Evolutionary conservation across 2,797 vertebrate genomes (phyloP), one percentile per base, ranked within the genome.

Genomic region (Chiropotes sagulatus): DNA sequence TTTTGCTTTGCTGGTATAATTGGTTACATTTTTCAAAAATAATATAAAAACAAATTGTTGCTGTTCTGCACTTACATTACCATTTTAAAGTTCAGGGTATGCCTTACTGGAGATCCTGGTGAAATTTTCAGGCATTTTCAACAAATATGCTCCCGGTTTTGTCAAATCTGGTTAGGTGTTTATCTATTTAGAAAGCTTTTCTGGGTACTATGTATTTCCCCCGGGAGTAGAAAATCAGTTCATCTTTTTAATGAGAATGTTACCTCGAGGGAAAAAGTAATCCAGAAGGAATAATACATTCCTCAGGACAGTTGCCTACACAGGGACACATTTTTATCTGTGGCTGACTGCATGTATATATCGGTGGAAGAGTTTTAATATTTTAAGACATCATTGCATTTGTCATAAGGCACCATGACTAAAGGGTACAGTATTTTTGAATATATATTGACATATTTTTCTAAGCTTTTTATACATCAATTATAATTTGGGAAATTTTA

Each of bases 201-300:
- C 79, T 96, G 82, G 52, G 48, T 44, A 85, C 61, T 79, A 9
- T 76, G 33, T 93, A 64, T 73, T 87, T 92, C 39, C 82, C 81
- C 19, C 70, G 76, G 88, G 88, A 93, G 30, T 89, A 96, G 75
- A 86, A 97, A 97, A 97, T 95, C 92, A 93, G 96, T 96, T 97
- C 54, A 94, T 97, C 72, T 93, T 97, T 97, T 94, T 96, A 97
- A 97, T 97, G 82, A 96, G 85, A 96, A 93, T 78, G 44, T 93
- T 97, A 90, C 88, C 93, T 96, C 84, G 28, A 94, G 50, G 82
- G 78, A 95, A 80, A 81, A 93, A 80, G 79, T 82, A 96, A 90
- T 97, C 92, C 79, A 90, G 70, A 86, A 91, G 90, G 88, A 98
- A 97, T 90, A 93, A 90, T 90, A 83, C 41, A 84, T 91, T 97